A percentile compares a stretch with the other conserved stretches of the same genome.
Evolutionary conservation across 1,140 invertebrate genomes (phyloP).

Genomic region (Bradysia coprophila): DNA sequence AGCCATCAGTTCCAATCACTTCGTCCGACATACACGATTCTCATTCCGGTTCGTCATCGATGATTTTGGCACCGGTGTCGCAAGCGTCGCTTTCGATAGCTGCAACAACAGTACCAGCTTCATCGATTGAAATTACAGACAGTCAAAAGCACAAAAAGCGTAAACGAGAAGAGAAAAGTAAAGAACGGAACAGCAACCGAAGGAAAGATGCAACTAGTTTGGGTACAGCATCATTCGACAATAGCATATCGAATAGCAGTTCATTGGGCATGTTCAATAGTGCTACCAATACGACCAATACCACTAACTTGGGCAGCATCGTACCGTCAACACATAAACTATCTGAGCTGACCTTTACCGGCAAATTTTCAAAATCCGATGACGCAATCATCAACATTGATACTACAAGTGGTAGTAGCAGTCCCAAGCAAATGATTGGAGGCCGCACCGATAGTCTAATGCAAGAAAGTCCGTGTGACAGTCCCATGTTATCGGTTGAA

Average conservation of each 20-base stretch:
- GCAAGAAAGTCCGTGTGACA: neutral
- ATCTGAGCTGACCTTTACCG: neutral
- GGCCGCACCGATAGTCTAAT: neutral
- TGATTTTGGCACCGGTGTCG: neutral
- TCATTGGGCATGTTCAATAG: slow-evolving; percentile 18
- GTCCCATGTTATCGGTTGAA: neutral
- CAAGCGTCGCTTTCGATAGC: too few species aligned
- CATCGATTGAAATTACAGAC: too few species aligned
- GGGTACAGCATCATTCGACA: neutral
- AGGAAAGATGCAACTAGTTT: neutral
- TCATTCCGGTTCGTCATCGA: slow-evolving; percentile 15
- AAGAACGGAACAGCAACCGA: neutral
- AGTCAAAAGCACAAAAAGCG: slow-evolving; percentile 1
- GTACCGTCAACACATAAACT: neutral
- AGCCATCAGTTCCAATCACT: too few species aligned
- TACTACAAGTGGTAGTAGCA: neutral
- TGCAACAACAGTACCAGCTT: too few species aligned
- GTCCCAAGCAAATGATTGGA: neutral
- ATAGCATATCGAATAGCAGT: slow-evolving; percentile 15
- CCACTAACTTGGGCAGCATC: too few species aligned
- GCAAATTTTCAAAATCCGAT: neutral
- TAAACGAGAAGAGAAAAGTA: neutral
- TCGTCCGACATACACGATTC: slow-evolving; percentile 10
- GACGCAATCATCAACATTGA: neutral
- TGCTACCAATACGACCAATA: slow-evolving; percentile 4